Evolutionary conservation across 2,797 vertebrate species (phyloP).

Genomic region (Anabacerthia variegaticeps): DNA sequence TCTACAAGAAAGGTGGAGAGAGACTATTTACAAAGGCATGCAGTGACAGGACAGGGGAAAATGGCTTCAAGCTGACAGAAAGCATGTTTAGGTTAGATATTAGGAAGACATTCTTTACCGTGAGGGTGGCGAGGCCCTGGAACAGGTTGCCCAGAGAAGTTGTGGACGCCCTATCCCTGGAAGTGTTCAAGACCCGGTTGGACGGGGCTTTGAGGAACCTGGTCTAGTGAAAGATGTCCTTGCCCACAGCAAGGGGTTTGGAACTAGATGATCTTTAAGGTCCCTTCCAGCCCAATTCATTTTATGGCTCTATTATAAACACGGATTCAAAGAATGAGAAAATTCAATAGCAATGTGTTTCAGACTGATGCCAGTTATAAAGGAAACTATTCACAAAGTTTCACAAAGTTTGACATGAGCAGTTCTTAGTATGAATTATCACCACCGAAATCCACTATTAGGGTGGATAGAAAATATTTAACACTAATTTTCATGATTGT

Average conservation of each 20-base stretch:
- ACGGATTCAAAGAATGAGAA: background rate
- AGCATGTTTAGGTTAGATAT: background rate
- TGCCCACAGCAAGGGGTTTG: background rate
- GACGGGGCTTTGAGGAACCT: rapidly evolving
- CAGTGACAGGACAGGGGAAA: background rate
- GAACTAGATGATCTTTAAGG: background rate
- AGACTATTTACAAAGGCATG: background rate
- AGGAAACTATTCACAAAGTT: background rate
- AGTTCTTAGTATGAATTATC: background rate
- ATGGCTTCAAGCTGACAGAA: background rate
- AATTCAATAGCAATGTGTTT: background rate
- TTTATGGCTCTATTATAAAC: background rate
- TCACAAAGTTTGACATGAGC: background rate
- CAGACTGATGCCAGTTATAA: background rate
- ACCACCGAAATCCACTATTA: background rate
- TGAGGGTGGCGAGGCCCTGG: background rate
- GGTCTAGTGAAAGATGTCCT: background rate
- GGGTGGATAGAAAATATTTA: background rate
- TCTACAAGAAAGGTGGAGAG: background rate
- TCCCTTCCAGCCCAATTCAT: background rate
- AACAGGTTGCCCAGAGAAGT: background rate
- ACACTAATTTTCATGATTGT: background rate
- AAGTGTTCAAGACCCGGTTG: background rate
- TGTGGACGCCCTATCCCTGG: background rate
- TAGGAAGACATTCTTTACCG: background rate